These are phyloP conservation scores for Dinocampus coccinellae DNA, from an alignment of 2,888 invertebrate genomes.

Conservation along the genomic window DNA sequence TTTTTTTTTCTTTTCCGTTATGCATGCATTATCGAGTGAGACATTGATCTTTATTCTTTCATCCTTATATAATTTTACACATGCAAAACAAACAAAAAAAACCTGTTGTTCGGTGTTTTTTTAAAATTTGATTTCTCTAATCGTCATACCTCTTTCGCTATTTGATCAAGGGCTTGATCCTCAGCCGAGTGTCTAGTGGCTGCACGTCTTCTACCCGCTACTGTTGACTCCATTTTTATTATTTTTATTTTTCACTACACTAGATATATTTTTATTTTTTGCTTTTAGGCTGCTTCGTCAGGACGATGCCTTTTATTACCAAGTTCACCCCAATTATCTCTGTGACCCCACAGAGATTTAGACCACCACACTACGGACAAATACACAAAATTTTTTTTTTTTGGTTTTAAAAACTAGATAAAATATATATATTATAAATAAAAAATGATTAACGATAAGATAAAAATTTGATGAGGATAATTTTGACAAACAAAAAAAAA, in stretches of 20 bases:
- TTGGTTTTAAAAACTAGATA: not conserved
- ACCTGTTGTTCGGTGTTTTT: not conserved
- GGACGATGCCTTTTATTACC: slow-evolving; percentile 25
- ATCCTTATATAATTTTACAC: slow-evolving; percentile 11
- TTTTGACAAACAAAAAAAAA: slow-evolving; percentile 9
- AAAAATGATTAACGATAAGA: not conserved
- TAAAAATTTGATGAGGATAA: too few relatives aligned
- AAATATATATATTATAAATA: not conserved
- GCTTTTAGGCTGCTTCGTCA: slow-evolving; percentile 19
- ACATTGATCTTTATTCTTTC: not conserved
- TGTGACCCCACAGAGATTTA: slow-evolving; percentile 46
- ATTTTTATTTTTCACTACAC: slow-evolving; percentile 13
- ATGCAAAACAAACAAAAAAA: not conserved
- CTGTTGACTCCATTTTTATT: slow-evolving; percentile 64
- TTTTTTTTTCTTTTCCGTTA: not conserved
- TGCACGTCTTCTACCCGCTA: slow-evolving; percentile 80
- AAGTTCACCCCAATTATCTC: slow-evolving; percentile 40
- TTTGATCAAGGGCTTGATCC: slow-evolving; percentile 96
- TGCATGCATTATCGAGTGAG: not conserved
- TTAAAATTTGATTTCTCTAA: slow-evolving; percentile 19
- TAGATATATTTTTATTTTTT: slow-evolving; percentile 30
- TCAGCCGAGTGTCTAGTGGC: slow-evolving; percentile 93
- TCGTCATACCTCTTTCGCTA: slow-evolving; percentile 92
- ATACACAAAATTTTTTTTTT: slow-evolving; percentile 38
- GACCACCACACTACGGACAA: slow-evolving; percentile 48